Percentiles rank a stretch among this genome's conserved stretches.
phyloP scores from a whole-genome alignment of 2,113 vertebrate species.

The Chionomys nivalis region DNA sequence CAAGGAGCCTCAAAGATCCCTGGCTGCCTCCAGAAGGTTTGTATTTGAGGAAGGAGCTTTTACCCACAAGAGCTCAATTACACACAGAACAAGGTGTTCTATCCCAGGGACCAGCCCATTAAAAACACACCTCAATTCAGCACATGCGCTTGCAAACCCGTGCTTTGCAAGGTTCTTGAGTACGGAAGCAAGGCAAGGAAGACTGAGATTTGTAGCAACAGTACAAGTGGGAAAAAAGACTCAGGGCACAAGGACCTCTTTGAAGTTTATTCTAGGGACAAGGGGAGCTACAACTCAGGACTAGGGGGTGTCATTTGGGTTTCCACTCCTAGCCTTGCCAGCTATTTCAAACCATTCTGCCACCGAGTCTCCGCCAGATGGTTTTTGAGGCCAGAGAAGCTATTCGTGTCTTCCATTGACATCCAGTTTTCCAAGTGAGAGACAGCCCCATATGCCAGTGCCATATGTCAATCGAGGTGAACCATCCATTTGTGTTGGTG shows the following conservation, averaged over 20 bases:
- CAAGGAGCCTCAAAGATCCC: constrained; percentile 13
- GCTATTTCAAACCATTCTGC: constrained; percentile 58
- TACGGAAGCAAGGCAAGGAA: not conserved
- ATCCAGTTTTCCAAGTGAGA: constrained; percentile 82
- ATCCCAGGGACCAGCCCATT: not conserved
- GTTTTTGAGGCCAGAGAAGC: constrained; percentile 64
- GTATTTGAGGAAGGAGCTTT: not conserved
- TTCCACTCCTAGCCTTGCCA: constrained; percentile 32
- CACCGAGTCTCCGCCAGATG: constrained; percentile 62
- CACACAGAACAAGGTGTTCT: not conserved
- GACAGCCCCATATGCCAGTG: constrained; percentile 72
- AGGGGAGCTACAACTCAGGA: not conserved
- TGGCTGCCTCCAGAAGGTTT: not conserved
- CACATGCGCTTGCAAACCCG: not conserved
- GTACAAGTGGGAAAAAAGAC: not conserved
- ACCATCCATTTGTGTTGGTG: constrained; percentile 66
- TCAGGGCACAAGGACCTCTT: not conserved
- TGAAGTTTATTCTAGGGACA: constrained; percentile 21
- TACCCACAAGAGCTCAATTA: not conserved
- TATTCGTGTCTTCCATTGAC: constrained; percentile 70
- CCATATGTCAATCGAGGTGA: constrained; percentile 73
- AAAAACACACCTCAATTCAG: not conserved
- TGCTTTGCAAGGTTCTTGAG: not conserved
- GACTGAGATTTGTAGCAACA: not conserved
- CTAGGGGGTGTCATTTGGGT: not conserved